Percentiles rank a stretch among this genome's conserved stretches.
Evolutionary conservation across 2,888 invertebrate genomes (phyloP).

Genomic region (Coelopa pilipes): DNA sequence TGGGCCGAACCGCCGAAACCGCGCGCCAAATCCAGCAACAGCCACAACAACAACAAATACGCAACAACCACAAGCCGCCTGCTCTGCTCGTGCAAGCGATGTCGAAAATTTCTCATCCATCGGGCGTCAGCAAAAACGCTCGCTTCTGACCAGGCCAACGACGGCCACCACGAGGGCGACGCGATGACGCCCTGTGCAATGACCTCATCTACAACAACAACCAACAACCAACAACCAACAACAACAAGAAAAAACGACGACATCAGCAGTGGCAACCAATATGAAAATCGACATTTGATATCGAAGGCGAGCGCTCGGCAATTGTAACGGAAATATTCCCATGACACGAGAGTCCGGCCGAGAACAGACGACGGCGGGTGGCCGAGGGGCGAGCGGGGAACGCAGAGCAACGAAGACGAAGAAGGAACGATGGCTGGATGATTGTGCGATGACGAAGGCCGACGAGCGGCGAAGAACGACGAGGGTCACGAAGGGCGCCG

Average conservation of each 20-base stretch:
- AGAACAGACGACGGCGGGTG: background rate
- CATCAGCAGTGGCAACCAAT: too few relatives aligned
- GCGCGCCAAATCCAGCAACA: too few relatives aligned
- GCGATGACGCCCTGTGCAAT: background rate
- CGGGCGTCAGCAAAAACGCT: conserved; percentile 1
- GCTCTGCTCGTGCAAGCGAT: conserved; percentile 5
- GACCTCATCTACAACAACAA: background rate
- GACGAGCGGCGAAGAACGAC: background rate
- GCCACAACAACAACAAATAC: too few relatives aligned
- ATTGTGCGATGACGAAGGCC: background rate
- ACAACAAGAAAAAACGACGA: too few relatives aligned
- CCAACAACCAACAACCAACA: too few relatives aligned
- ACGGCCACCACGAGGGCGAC: background rate
- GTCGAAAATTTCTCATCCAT: background rate
- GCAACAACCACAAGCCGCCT: too few relatives aligned
- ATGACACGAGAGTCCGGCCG: background rate
- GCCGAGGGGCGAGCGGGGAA: background rate
- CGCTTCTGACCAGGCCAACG: too few relatives aligned
- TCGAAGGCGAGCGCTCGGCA: background rate
- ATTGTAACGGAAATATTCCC: conserved; percentile 20
- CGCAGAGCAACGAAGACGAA: background rate
- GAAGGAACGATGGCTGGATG: background rate
- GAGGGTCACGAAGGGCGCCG: too few relatives aligned
- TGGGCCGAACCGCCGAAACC: too few relatives aligned
- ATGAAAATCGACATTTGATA: conserved; percentile 19